These are phyloP conservation scores for Macquaria australasica DNA, from an alignment of 2,113 vertebrate species.

Conservation along the genomic window DNA sequence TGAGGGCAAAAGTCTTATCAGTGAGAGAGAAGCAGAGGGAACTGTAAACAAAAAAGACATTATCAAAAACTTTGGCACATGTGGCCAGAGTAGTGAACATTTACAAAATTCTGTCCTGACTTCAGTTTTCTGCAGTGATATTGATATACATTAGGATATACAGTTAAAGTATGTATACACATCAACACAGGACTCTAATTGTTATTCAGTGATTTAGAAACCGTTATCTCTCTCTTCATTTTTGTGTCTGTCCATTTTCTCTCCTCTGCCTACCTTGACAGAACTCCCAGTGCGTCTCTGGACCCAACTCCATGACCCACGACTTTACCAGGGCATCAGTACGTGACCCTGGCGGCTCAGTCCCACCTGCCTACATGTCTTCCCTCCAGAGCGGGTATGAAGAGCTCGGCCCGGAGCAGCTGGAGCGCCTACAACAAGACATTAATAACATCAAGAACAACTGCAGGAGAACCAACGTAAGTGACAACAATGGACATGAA, in stretches of 20 bases:
- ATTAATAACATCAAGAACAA: constrained; percentile 85
- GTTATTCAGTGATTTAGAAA: background rate
- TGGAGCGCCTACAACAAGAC: constrained; percentile 87
- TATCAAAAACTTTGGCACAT: background rate
- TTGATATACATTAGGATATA: background rate
- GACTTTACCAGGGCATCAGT: constrained; percentile 82
- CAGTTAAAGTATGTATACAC: background rate
- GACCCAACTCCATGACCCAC: constrained; percentile 86
- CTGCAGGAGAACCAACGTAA: constrained; percentile 86
- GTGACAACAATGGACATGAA: constrained; percentile 29
- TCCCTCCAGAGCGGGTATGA: constrained; percentile 88
- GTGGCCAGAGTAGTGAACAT: background rate
- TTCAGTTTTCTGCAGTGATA: background rate
- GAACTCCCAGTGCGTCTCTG: constrained; percentile 90
- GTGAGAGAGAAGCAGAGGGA: too few species aligned
- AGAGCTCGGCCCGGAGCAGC: constrained; percentile 88
- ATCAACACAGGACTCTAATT: background rate
- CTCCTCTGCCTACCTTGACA: constrained; percentile 59
- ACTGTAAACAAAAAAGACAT: too few species aligned
- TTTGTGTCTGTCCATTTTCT: background rate
- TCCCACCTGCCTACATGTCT: constrained; percentile 83
- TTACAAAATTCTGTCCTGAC: background rate
- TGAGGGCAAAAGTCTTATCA: too few species aligned
- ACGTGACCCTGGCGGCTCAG: constrained; percentile 79
- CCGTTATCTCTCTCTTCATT: background rate